Evolutionary conservation across 2,113 vertebrate genomes (phyloP), one percentile per base, ranked within the genome.

Genomic region (Telmatochromis sp.): DNA sequence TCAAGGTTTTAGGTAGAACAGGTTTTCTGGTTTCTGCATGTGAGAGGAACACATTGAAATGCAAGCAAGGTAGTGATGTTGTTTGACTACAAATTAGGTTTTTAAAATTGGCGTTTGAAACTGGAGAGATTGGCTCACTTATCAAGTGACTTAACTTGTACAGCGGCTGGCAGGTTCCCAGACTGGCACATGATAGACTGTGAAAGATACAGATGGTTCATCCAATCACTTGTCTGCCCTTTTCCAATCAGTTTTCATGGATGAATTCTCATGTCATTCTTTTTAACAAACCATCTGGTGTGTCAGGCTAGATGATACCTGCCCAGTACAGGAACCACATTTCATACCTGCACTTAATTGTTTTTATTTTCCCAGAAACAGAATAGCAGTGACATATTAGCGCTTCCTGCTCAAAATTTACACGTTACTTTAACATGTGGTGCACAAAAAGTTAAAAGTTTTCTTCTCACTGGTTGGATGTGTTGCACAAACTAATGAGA

Each of bases 151-250:
- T 78, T 78, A 31, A 78, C 73, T 78, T 31, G 45, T 78, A 78
- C 10, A 78, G 73, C 10, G 28, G 45, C 26, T 78, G 45, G 40
- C 70, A 78, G 26, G 26, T 78, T 78, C 45, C 73, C 73, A 51
- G 15, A 47, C 15, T 49, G 42, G 42, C 23, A 75, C 70, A 47
- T 19, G 70, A 75, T 47, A 75, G 70, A 51, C 45, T 49, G 73
- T 78, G 45, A 78, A 78, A 33, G 73, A 33, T 78, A 78, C 42
- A 78, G 45, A 78, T 51, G 45, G 73, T 78, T 78, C 73, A 78
- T 78, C 45, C 73, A 33, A n/a, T 51, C 45, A n/a, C 17, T 78
- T 33, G 26, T 31, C 17, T 78, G 45, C 42, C 45, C 70, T 49
- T 51, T 33, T 78, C 45, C 73, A 51, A 78, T 51, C 26, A 33